A percentile compares a stretch with the other conserved stretches of the same genome.
Conservation (phyloP, 2,113 vertebrate species). For the Poeciliopsis prolifica region DNA sequence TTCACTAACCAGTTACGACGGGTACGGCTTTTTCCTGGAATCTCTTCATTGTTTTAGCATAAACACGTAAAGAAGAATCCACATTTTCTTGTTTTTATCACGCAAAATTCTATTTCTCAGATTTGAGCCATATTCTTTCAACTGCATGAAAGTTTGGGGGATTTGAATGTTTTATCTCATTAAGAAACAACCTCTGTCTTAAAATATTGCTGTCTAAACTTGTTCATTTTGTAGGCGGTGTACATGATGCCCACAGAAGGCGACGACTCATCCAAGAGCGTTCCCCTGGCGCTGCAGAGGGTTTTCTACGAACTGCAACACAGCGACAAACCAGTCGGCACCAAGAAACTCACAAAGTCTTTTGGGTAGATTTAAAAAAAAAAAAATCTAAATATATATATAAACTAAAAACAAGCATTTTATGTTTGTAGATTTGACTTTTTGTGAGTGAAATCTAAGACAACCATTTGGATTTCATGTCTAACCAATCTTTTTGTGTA, state of each 20-base stretch:
- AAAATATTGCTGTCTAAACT: background rate
- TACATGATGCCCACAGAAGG: conserved; percentile 99
- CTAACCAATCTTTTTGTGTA: too few species aligned
- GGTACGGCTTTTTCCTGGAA: conserved; percentile 75
- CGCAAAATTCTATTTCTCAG: background rate
- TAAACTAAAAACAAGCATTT: background rate
- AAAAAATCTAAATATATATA: background rate
- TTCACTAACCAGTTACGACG: conserved; percentile 98
- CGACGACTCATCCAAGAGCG: conserved; percentile 98
- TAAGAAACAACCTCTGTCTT: background rate
- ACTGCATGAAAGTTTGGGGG: too few species aligned
- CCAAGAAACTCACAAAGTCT: conserved; percentile 98
- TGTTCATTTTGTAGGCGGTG: conserved; percentile 85
- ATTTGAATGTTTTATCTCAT: too few species aligned
- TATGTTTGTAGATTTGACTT: background rate
- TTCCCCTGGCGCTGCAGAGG: conserved; percentile 95
- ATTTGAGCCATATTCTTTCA: too few species aligned
- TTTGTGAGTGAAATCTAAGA: background rate
- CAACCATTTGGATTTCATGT: background rate
- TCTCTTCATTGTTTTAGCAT: background rate
- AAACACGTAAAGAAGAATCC: too few species aligned
- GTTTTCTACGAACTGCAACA: conserved; percentile 99
- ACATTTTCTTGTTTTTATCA: too few species aligned
- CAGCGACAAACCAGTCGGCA: conserved; percentile 98
- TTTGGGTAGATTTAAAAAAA: conserved; percentile 95